Percentiles rank a stretch among this genome's conserved stretches.
These are phyloP conservation scores for Pyrocoelia pectoralis DNA, from an alignment of 2,888 invertebrate genomes.

Conservation along the genomic window DNA sequence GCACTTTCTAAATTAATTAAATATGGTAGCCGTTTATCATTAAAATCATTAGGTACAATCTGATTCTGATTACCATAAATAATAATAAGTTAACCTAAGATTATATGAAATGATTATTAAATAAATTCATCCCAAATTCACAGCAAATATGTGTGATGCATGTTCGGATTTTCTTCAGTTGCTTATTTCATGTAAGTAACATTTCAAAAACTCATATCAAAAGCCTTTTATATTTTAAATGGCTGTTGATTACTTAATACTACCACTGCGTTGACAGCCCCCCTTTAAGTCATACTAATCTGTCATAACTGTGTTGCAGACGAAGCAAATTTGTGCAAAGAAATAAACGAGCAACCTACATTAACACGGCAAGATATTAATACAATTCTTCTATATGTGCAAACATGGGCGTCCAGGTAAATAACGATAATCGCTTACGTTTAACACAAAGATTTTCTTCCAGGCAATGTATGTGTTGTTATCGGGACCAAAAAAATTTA, in stretches of 20 bases:
- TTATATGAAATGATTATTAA: slow-evolving; percentile 37
- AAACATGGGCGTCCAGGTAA: slow-evolving; percentile 90
- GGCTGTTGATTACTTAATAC: not conserved
- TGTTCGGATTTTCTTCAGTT: slow-evolving; percentile 94
- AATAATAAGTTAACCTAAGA: slow-evolving; percentile 32
- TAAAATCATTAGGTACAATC: slow-evolving; percentile 49
- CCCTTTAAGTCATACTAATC: too few relatives aligned
- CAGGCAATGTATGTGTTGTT: slow-evolving; percentile 96
- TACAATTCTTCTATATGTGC: slow-evolving; percentile 82
- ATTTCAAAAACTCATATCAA: slow-evolving; percentile 6
- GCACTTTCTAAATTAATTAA: slow-evolving; percentile 45
- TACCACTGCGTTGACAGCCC: too few relatives aligned
- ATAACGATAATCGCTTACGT: not conserved
- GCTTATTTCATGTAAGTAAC: slow-evolving; percentile 81
- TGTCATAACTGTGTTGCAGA: slow-evolving; percentile 65
- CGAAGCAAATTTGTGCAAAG: slow-evolving; percentile 80
- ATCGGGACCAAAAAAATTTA: slow-evolving; percentile 90
- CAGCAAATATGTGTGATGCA: slow-evolving; percentile 85
- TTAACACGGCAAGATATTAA: slow-evolving; percentile 84
- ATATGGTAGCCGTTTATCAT: slow-evolving; percentile 57
- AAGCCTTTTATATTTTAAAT: slow-evolving; percentile 29
- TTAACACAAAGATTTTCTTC: slow-evolving; percentile 45
- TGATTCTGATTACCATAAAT: slow-evolving; percentile 42
- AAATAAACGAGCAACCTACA: slow-evolving; percentile 77
- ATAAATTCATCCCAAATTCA: slow-evolving; percentile 37